phyloP scores from a whole-genome alignment of 2,113 vertebrate genomes.

The Circaetus gallicus region DNA sequence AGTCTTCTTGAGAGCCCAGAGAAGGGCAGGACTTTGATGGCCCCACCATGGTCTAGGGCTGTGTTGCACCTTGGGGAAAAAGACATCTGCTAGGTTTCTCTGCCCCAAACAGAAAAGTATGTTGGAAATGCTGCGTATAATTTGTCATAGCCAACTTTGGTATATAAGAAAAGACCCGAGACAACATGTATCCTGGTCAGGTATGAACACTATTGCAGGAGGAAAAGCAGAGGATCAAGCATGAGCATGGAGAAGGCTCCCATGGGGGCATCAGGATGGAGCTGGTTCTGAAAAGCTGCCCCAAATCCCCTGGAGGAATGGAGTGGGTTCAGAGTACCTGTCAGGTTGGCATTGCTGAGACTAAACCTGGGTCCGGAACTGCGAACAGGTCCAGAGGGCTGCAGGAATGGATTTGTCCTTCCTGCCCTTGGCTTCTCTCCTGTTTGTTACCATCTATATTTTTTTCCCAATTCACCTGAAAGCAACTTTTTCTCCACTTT shows the following conservation, averaged over 20 bases:
- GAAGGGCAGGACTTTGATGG: not conserved
- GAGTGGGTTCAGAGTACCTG: not conserved
- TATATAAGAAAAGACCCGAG: not conserved
- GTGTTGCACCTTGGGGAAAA: not conserved
- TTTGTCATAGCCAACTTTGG: not conserved
- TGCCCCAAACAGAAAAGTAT: not conserved
- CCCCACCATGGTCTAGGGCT: not conserved
- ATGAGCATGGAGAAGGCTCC: not conserved
- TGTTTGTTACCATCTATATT: not conserved
- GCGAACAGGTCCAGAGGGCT: not conserved
- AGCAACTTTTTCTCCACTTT: not conserved
- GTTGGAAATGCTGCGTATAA: not conserved
- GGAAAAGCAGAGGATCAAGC: not conserved
- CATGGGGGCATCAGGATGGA: not conserved
- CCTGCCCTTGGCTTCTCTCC: not conserved
- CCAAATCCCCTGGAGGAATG: not conserved
- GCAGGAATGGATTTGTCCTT: not conserved
- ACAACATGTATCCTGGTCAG: not conserved
- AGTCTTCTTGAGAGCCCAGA: not conserved
- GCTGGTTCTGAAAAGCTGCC: not conserved
- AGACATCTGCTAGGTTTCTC: not conserved
- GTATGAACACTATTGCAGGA: not conserved
- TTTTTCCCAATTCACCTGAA: not conserved
- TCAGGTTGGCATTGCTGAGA: not conserved
- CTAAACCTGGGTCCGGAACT: not conserved